These are phyloP conservation scores for Myotis yumanensis DNA, from an alignment of 2,113 vertebrate genomes.

Conservation along the genomic window DNA sequence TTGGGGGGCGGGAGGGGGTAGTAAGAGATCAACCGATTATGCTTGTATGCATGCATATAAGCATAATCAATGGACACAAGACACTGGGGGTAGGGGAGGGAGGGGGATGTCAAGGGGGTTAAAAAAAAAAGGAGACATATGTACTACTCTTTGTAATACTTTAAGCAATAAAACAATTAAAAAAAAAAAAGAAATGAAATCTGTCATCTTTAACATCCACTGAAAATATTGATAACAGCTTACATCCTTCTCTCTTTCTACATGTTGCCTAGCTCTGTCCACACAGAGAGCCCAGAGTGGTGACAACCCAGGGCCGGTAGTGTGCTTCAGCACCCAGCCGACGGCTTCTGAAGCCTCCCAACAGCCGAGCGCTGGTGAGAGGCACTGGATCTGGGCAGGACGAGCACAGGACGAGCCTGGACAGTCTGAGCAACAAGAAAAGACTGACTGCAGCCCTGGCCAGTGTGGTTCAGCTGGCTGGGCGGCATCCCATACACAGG, in stretches of 20 bases:
- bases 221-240: background rate
- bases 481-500: background rate
- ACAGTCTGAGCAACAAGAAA: background rate
- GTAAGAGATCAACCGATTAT: too few species aligned
- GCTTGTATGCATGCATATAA: too few species aligned
- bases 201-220: background rate
- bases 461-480: background rate
- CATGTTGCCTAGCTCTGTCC: background rate
- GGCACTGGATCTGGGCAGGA: too few species aligned
- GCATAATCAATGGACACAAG: too few species aligned
- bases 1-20: too few species aligned
- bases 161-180: too few species aligned
- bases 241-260: background rate
- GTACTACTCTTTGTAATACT: too few species aligned
- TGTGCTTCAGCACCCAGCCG: background rate
- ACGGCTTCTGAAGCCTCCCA: background rate
- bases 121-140: too few species aligned
- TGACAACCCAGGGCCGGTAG: background rate
- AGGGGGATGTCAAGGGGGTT: too few species aligned
- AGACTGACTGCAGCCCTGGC: background rate
- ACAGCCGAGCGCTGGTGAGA: background rate
- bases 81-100: too few species aligned
- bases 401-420: background rate
- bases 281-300: background rate
- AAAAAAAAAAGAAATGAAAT: background rate